Base-by-base conservation (phyloP, 2,113 vertebrate genomes). In the Prolemur simus region DNA sequence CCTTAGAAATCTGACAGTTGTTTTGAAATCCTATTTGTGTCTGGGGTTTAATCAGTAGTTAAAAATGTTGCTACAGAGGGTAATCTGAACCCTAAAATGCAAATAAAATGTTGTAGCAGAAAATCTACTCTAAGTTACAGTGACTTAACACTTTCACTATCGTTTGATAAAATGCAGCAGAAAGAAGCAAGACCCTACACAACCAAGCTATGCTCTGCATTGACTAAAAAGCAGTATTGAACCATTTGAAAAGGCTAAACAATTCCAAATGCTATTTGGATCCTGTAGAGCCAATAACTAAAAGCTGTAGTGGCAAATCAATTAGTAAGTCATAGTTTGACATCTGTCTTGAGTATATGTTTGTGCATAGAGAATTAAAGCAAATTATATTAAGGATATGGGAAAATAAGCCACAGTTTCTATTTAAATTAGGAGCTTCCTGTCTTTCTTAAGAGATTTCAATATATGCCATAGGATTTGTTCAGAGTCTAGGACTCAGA, bases 281-380 rank as follows among this genome's bases (percentile, higher is more conserved):
- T 96, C 92, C 91, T 83, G 60, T 82, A 95, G 96, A 97, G 84
- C 76, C 97, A 95, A 74, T 93, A 97, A 95, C 82, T 81, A 94
- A 98, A 97, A 96, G 95, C 85, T 98, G 94, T 92, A 94, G 93
- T 97, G 96, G 95, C 95, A 98, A 98, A 97, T 92, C 97, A 97
- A 96, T 97, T 95, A 94, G 78, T 96, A 97, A 98, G 96, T 98
- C 92, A 97, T 95, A 97, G 97, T 96, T 89, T 90, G 76, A 97
- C 98, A 90, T 94, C 97, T 98, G 97, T 97, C 82, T 97, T 98
- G 90, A 96, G 94, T 95, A 88, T 96, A 77, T 80, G 69, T 89
- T 96, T 77, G 73, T 95, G 29, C 49, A 74, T 23, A 88, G 71
- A 88, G 49, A 91, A 98, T 97, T 97, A 89, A 98, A 97, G 95